A percentile compares a stretch with the other conserved stretches of the same genome.
Evolutionary conservation across 64 coral and sea anemone species (phyloP).

Genomic region (Porites lutea): DNA sequence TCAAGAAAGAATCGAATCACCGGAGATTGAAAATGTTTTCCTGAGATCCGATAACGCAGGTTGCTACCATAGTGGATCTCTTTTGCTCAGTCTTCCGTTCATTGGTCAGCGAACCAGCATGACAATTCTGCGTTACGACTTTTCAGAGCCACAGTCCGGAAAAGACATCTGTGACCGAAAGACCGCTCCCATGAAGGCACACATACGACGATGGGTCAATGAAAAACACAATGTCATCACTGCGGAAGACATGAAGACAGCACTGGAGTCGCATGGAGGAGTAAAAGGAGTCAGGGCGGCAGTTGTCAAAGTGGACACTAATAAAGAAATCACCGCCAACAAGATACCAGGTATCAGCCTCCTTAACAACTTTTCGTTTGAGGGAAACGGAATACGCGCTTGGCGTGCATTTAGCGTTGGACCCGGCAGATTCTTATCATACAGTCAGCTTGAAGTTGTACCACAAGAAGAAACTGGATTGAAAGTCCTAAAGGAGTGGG

Average conservation of each 20-base stretch:
- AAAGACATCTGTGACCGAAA: slow-evolving; percentile 47
- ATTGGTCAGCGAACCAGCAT: neutral
- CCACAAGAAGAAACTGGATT: neutral
- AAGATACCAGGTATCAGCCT: slow-evolving; percentile 25
- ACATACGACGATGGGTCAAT: slow-evolving; percentile 38
- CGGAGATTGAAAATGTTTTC: neutral
- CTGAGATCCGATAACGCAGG: slow-evolving; percentile 46
- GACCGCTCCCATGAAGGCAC: slow-evolving; percentile 36
- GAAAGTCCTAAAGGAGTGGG: neutral
- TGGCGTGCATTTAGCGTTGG: neutral
- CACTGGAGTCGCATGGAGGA: slow-evolving; percentile 36
- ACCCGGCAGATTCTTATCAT: neutral
- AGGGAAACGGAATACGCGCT: neutral
- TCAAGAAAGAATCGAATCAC: slow-evolving; percentile 38
- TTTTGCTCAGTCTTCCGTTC: neutral
- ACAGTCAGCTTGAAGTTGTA: neutral
- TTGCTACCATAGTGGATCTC: slow-evolving; percentile 48
- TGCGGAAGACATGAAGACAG: slow-evolving; percentile 41
- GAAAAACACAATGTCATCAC: slow-evolving; percentile 17
- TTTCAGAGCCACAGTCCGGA: slow-evolving; percentile 21
- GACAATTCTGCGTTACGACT: slow-evolving; percentile 5
- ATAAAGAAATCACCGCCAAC: neutral
- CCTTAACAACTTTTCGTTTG: slow-evolving; percentile 13
- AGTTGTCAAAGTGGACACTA: neutral
- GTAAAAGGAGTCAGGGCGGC: slow-evolving; percentile 4